Evolutionary conservation across 2,797 vertebrate species (phyloP).

Genomic region (Zalophus californianus): DNA sequence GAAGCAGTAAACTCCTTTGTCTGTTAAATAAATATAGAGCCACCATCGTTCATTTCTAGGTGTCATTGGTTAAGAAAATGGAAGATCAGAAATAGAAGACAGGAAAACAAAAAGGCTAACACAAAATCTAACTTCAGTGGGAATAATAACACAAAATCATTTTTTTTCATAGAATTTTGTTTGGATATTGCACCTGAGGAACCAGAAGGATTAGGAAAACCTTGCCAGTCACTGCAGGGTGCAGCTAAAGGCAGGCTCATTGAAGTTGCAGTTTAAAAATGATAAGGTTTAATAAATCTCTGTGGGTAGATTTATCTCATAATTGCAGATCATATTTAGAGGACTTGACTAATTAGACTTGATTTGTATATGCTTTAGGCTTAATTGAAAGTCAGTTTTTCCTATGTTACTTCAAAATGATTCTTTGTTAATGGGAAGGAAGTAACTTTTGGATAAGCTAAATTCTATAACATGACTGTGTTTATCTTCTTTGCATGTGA

Average conservation of each 20-base stretch:
- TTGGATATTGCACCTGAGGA: constrained; percentile 66
- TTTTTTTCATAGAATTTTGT: constrained; percentile 58
- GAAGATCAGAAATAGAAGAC: background rate
- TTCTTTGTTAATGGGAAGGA: constrained; percentile 67
- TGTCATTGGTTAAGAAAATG: constrained; percentile 4
- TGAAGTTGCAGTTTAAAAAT: constrained; percentile 83
- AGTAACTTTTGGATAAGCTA: constrained; percentile 68
- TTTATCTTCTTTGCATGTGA: constrained; percentile 50
- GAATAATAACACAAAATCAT: background rate
- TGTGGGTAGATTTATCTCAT: constrained; percentile 84
- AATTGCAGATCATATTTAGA: constrained; percentile 86
- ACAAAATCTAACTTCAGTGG: constrained; percentile 1
- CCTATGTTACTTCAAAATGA: constrained; percentile 74
- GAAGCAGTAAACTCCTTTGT: background rate
- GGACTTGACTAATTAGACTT: constrained; percentile 81
- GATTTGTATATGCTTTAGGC: constrained; percentile 82
- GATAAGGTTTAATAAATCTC: constrained; percentile 84
- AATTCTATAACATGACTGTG: constrained; percentile 50
- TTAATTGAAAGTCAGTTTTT: constrained; percentile 83
- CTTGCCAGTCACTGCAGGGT: constrained; percentile 71
- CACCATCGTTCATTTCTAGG: background rate
- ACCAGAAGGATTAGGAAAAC: constrained; percentile 74
- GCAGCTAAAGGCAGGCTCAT: constrained; percentile 65
- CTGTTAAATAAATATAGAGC: background rate
- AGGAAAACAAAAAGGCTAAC: constrained; percentile 10